These are phyloP conservation scores for Ranitomeya imitator DNA, from an alignment of 2,113 vertebrate species.

Conservation along the genomic window DNA sequence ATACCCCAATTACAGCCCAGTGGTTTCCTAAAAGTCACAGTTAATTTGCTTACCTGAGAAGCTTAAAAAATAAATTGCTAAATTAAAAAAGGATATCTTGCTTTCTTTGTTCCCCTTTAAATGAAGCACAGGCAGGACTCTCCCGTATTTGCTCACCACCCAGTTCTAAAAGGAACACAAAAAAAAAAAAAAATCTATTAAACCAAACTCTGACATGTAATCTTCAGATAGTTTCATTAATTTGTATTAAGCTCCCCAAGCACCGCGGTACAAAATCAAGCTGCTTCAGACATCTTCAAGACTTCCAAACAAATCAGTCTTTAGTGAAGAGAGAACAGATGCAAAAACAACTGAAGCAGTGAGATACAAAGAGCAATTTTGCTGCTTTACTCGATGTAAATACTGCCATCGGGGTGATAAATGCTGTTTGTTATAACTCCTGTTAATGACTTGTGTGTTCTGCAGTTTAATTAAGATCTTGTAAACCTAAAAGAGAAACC, in stretches of 20 bases:
- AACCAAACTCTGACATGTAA: neutral
- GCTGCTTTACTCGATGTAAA: neutral
- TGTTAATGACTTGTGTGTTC: neutral
- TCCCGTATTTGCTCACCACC: constrained; percentile 96
- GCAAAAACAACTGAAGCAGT: neutral
- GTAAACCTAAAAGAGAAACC: neutral
- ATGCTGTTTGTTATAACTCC: neutral
- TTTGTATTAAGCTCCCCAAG: neutral
- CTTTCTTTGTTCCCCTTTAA: constrained; percentile 75
- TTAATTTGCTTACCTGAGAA: neutral
- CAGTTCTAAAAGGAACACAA: constrained; percentile 79
- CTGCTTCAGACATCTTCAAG: neutral
- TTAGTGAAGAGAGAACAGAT: neutral
- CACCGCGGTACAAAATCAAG: neutral
- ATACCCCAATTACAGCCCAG: no score
- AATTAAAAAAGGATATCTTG: constrained; percentile 83
- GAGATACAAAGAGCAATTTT: neutral
- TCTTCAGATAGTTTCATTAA: neutral
- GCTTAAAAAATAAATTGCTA: neutral
- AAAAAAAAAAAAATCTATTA: neutral
- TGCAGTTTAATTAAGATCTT: neutral
- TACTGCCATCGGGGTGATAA: neutral
- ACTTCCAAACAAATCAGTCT: neutral
- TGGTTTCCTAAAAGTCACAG: no score
- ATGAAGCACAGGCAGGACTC: constrained; percentile 89